These are phyloP conservation scores for Lithophane socia DNA, from an alignment of 2,888 invertebrate species.

Conservation along the genomic window DNA sequence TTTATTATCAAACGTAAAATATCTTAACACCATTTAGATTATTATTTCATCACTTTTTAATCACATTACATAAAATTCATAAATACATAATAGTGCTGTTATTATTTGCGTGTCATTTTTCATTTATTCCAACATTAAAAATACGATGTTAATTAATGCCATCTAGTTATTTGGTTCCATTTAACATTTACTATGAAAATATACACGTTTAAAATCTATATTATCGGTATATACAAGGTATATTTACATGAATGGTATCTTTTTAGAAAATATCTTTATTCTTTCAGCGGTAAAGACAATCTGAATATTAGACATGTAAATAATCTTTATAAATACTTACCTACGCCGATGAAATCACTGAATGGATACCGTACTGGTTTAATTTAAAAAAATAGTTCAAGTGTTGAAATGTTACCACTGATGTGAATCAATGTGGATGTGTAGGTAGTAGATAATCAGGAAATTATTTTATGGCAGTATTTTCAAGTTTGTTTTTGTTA, in stretches of 20 bases:
- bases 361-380: conserved; percentile 1
- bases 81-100: conserved; percentile 56
- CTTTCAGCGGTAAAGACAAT: conserved; percentile 41
- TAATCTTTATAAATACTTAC: conserved; percentile 32
- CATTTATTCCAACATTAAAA: conserved; percentile 44
- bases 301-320: conserved; percentile 29
- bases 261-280: conserved; percentile 70
- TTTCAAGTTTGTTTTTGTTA: conserved; percentile 54
- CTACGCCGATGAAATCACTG: conserved; percentile 9
- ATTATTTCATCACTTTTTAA: conserved; percentile 69
- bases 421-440: not conserved
- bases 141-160: conserved; percentile 60
- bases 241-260: conserved; percentile 78
- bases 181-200: conserved; percentile 90
- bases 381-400: not conserved
- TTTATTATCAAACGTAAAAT: conserved; percentile 55
- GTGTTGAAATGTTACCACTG: not conserved
- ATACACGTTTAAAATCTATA: conserved; percentile 85
- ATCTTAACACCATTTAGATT: conserved; percentile 54
- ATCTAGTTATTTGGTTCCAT: conserved; percentile 88
- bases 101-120: conserved; percentile 57
- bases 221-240: conserved; percentile 74
- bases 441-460: not conserved
- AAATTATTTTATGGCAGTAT: conserved; percentile 73
- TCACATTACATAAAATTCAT: conserved; percentile 66